These are phyloP conservation scores for Syndactyla subalaris DNA, from an alignment of 2,797 vertebrate genomes.

Conservation along the genomic window DNA sequence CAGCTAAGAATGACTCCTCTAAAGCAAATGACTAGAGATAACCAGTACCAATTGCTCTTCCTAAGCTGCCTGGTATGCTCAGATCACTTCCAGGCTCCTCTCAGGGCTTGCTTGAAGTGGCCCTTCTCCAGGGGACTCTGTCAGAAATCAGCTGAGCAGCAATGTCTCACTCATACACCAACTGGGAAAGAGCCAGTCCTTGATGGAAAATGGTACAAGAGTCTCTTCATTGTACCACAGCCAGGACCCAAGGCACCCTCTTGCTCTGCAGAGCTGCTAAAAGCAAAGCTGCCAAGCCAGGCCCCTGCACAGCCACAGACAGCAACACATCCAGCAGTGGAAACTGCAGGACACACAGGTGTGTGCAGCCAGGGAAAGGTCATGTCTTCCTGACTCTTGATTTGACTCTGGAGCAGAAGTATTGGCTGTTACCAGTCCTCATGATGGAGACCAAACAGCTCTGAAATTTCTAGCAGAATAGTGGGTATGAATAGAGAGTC, in stretches of 20 bases:
- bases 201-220: background rate
- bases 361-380: background rate
- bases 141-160: background rate
- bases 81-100: background rate
- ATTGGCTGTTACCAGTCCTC: background rate
- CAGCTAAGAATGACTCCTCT: background rate
- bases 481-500: background rate
- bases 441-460: background rate
- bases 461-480: background rate
- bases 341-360: background rate
- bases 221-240: background rate
- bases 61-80: background rate
- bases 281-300: background rate
- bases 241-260: background rate
- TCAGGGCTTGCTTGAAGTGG: background rate
- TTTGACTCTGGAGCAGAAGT: background rate
- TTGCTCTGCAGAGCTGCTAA: background rate
- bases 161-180: background rate
- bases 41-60: background rate
- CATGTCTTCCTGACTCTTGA: background rate
- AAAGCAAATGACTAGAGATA: background rate
- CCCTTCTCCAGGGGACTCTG: background rate
- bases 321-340: background rate
- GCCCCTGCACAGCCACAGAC: rapidly evolving
- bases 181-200: background rate